Evolutionary conservation across 2,113 vertebrate species (phyloP), one percentile per base, ranked within the genome.

Genomic region (Orthonyx spaldingii): DNA sequence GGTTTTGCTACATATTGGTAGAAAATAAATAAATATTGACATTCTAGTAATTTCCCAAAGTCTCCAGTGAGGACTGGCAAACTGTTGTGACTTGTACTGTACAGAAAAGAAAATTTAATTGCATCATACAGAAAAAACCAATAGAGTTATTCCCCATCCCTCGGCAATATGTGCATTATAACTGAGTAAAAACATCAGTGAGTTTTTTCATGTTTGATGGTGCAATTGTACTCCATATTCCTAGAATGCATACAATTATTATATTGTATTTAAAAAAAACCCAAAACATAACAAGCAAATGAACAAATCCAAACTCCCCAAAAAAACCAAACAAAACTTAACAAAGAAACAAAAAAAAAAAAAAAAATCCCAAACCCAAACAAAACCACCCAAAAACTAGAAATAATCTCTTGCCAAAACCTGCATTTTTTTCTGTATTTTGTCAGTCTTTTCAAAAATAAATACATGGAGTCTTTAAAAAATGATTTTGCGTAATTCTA

Each of bases 21-120:
- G 41, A 46, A 96, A 95, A 94, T 2, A 57, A 89, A 41, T 59
- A 93, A 79, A 90, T 87, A 91, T 69, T 79, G 84, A 90, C 64
- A 65, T 74, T 90, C 61, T 20, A 66, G 13, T 39, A 85, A 89
- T 83, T 61, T 84, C 24, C 66, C 70, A 61, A 82, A 71, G 26
- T 52, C 65, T 64, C 46, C 33, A 42, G 12, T 69, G 52, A 89
- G 70, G 26, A 71, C 41, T 89, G 77, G 70, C 18, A 90, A 84
- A 23, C 39, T 52, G 11, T 30, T 89, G 46, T 69, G 65, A 13
- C 33, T 71, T 72, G 33, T 32, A 83, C 28, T 72, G 21, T 47
- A 44, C 41, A 87, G 59, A 83, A 82, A 82, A 69, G 63, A 83
- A 94, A 92, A 93, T 55, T 69, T 42, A 88, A 84, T 86, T 77